Percentiles rank a stretch among this genome's conserved stretches.
Evolutionary conservation across 2,113 vertebrate genomes (phyloP).

Genomic region (Sturnus vulgaris): DNA sequence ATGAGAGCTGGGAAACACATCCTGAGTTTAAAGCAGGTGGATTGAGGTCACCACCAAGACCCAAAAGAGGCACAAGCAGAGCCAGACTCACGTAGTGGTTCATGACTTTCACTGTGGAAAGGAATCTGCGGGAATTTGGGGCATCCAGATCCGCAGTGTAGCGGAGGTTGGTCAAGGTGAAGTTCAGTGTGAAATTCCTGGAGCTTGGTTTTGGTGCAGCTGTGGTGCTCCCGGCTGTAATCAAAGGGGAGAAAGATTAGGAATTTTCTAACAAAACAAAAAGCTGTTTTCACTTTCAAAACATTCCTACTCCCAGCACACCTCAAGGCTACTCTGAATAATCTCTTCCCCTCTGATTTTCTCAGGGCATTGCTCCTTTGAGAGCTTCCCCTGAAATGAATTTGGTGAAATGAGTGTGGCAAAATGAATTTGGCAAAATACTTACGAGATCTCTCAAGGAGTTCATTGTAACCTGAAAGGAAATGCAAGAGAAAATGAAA

Average conservation of each 20-base stretch:
- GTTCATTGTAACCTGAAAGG: constrained; percentile 30
- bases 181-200: constrained; percentile 42
- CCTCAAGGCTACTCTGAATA: not conserved
- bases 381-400: not conserved
- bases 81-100: constrained; percentile 12
- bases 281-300: not conserved
- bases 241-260: not conserved
- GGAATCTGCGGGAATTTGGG: not conserved
- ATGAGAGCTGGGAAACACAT: not conserved
- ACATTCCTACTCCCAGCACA: not conserved
- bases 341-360: not conserved
- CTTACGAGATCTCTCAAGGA: not conserved
- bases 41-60: not conserved
- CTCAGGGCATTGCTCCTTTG: not conserved
- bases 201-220: not conserved
- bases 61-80: not conserved
- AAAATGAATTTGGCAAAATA: not conserved
- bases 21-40: not conserved
- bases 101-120: not conserved
- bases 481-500: not conserved
- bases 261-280: not conserved
- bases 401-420: not conserved
- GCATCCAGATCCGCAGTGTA: not conserved
- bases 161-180: constrained; percentile 34
- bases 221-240: not conserved